Conservation (phyloP, 2,113 vertebrate species). For the Apteryx owenii region DNA sequence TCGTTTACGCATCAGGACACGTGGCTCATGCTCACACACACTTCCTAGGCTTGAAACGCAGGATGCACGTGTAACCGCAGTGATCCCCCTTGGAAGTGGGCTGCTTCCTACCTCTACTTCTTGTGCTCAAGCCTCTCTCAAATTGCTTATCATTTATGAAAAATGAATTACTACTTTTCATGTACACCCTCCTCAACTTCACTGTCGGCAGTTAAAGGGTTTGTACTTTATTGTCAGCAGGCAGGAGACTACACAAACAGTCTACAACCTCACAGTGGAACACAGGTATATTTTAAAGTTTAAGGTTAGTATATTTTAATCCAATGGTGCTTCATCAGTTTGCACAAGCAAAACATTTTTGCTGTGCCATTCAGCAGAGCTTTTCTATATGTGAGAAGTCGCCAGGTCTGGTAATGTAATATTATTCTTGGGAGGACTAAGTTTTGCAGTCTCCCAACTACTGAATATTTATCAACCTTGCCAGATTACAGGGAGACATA, state of each 20-base stretch:
- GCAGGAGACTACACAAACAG: neutral
- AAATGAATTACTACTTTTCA: neutral
- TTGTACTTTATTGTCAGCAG: neutral
- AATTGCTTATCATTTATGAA: neutral
- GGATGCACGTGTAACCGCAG: neutral
- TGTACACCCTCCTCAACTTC: neutral
- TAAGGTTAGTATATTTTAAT: neutral
- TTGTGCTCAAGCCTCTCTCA: neutral
- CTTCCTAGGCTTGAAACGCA: neutral
- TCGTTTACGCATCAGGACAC: neutral
- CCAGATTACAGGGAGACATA: neutral
- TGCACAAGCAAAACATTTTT: neutral
- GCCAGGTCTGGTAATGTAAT: neutral
- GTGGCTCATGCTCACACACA: neutral
- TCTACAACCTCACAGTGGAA: neutral
- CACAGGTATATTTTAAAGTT: neutral
- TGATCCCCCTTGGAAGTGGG: neutral
- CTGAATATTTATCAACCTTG: neutral
- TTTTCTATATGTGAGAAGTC: neutral
- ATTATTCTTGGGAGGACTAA: neutral
- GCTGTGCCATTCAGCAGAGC: neutral
- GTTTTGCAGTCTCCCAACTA: neutral
- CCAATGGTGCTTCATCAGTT: neutral
- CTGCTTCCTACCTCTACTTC: neutral
- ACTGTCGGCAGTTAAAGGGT: neutral